Evolutionary conservation across 1,140 invertebrate species (phyloP), one percentile per base, ranked within the genome.

Genomic region (Lucilia sericata): DNA sequence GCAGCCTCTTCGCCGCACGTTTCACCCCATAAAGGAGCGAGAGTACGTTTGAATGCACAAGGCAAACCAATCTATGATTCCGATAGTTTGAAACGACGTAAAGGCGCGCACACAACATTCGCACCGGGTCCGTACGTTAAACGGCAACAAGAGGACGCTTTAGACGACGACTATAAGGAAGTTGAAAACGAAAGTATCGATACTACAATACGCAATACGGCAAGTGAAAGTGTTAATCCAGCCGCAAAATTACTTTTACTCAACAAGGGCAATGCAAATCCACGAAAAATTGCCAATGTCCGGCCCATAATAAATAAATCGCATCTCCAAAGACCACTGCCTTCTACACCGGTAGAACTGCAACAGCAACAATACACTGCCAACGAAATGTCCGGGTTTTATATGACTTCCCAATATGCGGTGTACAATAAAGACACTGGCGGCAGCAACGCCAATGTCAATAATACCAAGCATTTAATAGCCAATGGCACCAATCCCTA

Each of bases 61-160:
- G 97, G 97, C 17, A 96, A 96, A 93, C 96, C 98, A 74, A 95
- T 98, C 70, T 98, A 96, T 90, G 96, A 96, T 83, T 98, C 96
- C 1, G 97, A 98, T 87, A 97, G 96, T 88, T 91, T 98, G 83
- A 95, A 94, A 88, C 92, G 96, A 87, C 93, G 95, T 88, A 96
- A 97, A 92, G 94, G 95, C 80, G 94, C 95, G 13, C 95, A 96
- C 86, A 96, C 95, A 9, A 97, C 96, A 25, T 97, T 97, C 88
- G 95, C 96, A 92, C 96, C 96, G 85, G 96, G 96, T 90, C 94
- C 95, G 65, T 95, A 94, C 87, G 95, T 96, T 51, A 95, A 94
- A 92, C 60, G 30, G 8, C 82, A 47, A 55, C 51, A 55, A 55
- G 51, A 49, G 9, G 13, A 17, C 17, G 12, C 12, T 17, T 8